Evolutionary conservation across 2,113 vertebrate genomes (phyloP).

Genomic region (Anarhynchus alexandrinus): DNA sequence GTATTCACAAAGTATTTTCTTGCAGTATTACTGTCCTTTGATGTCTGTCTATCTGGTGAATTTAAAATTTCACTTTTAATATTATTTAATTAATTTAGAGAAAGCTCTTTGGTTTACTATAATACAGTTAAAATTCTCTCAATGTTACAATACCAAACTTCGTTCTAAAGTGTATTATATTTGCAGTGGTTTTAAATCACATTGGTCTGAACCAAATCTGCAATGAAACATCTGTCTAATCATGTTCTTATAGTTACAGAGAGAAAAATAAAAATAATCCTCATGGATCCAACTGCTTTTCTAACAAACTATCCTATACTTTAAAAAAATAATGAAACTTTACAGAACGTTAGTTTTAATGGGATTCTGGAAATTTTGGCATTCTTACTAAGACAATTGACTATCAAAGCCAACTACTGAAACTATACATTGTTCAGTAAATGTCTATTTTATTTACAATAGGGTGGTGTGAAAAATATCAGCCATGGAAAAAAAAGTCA

Average conservation of each 20-base stretch:
- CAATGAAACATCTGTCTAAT: constrained; percentile 29
- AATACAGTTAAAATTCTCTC: background rate
- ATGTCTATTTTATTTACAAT: background rate
- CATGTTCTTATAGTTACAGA: background rate
- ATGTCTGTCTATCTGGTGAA: background rate
- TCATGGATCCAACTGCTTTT: background rate
- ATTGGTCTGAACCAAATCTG: constrained; percentile 15
- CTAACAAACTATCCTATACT: background rate
- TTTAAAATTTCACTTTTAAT: background rate
- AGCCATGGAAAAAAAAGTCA: background rate
- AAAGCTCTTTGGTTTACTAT: background rate
- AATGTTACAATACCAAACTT: background rate
- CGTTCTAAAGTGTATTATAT: background rate
- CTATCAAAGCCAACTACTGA: background rate
- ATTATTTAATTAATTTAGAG: background rate
- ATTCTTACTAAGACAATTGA: background rate
- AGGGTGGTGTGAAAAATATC: background rate
- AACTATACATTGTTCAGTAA: background rate
- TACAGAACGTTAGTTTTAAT: background rate
- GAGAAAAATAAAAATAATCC: constrained; percentile 14
- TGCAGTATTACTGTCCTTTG: background rate
- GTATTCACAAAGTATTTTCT: background rate
- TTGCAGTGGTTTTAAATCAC: constrained; percentile 3
- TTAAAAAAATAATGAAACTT: background rate
- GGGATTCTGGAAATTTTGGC: background rate